Evolutionary conservation across 2,113 vertebrate genomes (phyloP).

Genomic region (Gymnarchus niloticus): DNA sequence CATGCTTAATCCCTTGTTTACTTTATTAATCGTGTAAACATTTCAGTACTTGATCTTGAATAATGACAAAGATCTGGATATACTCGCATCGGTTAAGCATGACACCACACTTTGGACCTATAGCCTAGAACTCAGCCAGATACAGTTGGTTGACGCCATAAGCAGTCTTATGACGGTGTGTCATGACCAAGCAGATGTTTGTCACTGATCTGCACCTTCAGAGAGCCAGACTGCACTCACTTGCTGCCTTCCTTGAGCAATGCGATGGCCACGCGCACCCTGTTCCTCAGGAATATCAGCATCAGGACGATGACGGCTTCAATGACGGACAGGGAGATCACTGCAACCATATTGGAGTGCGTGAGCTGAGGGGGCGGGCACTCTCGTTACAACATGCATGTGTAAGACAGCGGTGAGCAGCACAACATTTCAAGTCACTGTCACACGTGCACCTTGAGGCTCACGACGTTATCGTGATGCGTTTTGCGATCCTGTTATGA

Average conservation of each 20-base stretch:
- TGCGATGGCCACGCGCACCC: slow-evolving; percentile 78
- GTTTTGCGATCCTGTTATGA: not conserved
- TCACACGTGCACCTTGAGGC: not conserved
- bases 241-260: slow-evolving; percentile 90
- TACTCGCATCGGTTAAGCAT: too few relatives aligned
- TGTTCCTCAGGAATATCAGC: slow-evolving; percentile 81
- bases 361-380: not conserved
- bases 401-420: not conserved
- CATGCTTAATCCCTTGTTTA: too few relatives aligned
- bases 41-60: too few relatives aligned
- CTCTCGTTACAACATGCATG: not conserved
- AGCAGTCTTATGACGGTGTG: too few relatives aligned
- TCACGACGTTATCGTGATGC: not conserved
- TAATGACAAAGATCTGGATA: too few relatives aligned
- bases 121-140: too few relatives aligned
- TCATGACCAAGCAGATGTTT: too few relatives aligned
- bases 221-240: slow-evolving; percentile 53
- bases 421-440: too few relatives aligned
- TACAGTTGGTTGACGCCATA: too few relatives aligned
- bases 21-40: too few relatives aligned
- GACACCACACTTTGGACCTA: too few relatives aligned
- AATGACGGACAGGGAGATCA: slow-evolving; percentile 74
- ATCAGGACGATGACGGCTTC: slow-evolving; percentile 74
- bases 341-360: slow-evolving; percentile 56
- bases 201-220: not conserved